These are phyloP conservation scores for Drosophila pseudoobscura DNA, from an alignment of 1,140 invertebrate species.

Conservation along the genomic window DNA sequence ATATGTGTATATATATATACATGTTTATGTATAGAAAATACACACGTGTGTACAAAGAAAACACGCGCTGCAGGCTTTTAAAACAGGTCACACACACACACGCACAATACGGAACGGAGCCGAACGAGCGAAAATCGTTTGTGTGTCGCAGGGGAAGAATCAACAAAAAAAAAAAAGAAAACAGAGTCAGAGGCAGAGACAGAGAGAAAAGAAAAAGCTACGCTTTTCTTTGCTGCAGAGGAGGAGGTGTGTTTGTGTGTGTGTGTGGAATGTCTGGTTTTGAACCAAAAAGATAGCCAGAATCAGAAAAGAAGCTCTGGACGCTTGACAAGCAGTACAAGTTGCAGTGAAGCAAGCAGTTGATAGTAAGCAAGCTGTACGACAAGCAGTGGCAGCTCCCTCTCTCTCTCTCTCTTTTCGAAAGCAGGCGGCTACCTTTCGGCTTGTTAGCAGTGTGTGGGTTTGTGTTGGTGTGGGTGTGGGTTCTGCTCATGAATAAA, in stretches of 20 bases:
- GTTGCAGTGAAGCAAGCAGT: no score
- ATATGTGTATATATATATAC: constrained; percentile 45
- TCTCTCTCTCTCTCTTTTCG: no score
- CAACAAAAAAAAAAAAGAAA: constrained; percentile 23
- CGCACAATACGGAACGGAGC: constrained; percentile 37
- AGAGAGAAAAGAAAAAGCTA: constrained; percentile 31
- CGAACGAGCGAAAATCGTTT: no score
- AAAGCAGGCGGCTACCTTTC: background rate
- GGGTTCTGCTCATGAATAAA: constrained; percentile 34
- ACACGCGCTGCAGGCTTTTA: constrained; percentile 21
- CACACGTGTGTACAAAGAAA: constrained; percentile 4
- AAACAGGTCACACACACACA: constrained; percentile 41
- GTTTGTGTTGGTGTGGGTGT: no score
- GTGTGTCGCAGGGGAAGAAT: background rate
- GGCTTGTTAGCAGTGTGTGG: background rate
- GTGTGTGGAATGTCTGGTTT: constrained; percentile 10
- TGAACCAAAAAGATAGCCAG: no score
- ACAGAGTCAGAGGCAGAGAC: background rate
- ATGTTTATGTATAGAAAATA: constrained; percentile 28
- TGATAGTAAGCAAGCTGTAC: no score
- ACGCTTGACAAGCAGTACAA: background rate
- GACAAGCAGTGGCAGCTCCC: no score
- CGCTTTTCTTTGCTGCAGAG: constrained; percentile 33
- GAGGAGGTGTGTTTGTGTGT: background rate
- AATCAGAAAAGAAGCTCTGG: background rate